Evolutionary conservation across 2,888 invertebrate genomes (phyloP).

Genomic region (Leptinotarsa haldemani): DNA sequence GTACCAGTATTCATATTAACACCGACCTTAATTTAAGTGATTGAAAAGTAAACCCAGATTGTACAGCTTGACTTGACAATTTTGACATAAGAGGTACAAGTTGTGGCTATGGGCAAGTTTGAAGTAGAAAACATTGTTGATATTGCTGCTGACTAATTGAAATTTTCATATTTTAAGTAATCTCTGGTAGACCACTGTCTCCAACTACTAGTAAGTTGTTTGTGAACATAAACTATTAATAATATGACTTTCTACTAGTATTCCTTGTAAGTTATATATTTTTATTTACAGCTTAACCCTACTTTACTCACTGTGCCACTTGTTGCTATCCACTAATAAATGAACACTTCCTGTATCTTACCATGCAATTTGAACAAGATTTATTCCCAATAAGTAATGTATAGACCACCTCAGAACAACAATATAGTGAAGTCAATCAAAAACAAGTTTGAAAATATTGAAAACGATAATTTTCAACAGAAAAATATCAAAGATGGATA

Average conservation of each 20-base stretch:
- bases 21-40: no score
- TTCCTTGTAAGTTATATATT: constrained; percentile 41
- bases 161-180: constrained; percentile 23
- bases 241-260: constrained; percentile 26
- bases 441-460: constrained; percentile 71
- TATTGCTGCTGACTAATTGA: constrained; percentile 26
- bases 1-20: no score
- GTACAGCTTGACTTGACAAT: no score
- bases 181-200: constrained; percentile 32
- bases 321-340: constrained; percentile 47
- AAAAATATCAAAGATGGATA: constrained; percentile 38
- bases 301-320: constrained; percentile 48
- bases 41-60: no score
- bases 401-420: constrained; percentile 62
- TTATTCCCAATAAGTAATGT: constrained; percentile 54
- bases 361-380: constrained; percentile 34
- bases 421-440: constrained; percentile 74
- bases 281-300: constrained; percentile 45
- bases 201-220: constrained; percentile 21
- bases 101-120: no score
- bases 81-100: no score
- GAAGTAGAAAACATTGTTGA: not conserved
- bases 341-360: constrained; percentile 46
- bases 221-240: constrained; percentile 32
- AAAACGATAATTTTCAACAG: constrained; percentile 47